A percentile compares a stretch with the other conserved stretches of the same genome.
phyloP scores from a whole-genome alignment of 1,140 invertebrate species.

The Popillia japonica region DNA sequence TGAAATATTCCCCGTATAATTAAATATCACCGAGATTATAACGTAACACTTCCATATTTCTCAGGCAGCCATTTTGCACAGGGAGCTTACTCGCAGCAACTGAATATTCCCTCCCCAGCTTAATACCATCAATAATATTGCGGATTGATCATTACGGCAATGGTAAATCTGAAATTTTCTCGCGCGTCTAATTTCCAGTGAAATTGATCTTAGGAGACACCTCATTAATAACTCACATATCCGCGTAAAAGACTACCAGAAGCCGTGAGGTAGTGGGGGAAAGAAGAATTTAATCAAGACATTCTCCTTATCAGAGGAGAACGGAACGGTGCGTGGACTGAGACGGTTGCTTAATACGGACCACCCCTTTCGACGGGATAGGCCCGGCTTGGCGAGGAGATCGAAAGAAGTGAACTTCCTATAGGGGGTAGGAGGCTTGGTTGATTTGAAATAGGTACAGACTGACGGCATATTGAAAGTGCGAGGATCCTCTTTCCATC shows the following conservation, averaged over 20 bases:
- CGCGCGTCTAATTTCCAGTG: slow-evolving; percentile 21
- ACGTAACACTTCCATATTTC: background rate
- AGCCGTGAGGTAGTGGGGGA: background rate
- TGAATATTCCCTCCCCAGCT: background rate
- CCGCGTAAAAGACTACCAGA: slow-evolving; percentile 8
- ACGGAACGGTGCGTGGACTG: background rate
- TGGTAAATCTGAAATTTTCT: background rate
- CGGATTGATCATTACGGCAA: slow-evolving; percentile 6
- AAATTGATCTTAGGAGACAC: slow-evolving; percentile 26
- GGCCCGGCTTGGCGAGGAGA: background rate
- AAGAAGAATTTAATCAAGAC: slow-evolving; percentile 30
- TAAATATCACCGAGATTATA: background rate
- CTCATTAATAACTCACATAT: slow-evolving; percentile 23
- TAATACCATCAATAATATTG: background rate
- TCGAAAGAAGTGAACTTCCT: too few species aligned
- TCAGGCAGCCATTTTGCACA: background rate
- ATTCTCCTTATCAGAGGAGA: slow-evolving; percentile 5
- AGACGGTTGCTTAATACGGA: slow-evolving; percentile 27
- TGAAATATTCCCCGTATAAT: background rate
- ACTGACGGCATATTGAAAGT: slow-evolving; percentile 12
- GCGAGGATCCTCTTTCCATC: background rate
- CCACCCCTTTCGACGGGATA: background rate
- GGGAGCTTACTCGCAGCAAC: background rate
- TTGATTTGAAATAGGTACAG: background rate
- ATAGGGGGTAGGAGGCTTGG: too few species aligned